Evolutionary conservation across 2,113 vertebrate species (phyloP), one percentile per base, ranked within the genome.

Genomic region (Neomonachus schauinslandi): DNA sequence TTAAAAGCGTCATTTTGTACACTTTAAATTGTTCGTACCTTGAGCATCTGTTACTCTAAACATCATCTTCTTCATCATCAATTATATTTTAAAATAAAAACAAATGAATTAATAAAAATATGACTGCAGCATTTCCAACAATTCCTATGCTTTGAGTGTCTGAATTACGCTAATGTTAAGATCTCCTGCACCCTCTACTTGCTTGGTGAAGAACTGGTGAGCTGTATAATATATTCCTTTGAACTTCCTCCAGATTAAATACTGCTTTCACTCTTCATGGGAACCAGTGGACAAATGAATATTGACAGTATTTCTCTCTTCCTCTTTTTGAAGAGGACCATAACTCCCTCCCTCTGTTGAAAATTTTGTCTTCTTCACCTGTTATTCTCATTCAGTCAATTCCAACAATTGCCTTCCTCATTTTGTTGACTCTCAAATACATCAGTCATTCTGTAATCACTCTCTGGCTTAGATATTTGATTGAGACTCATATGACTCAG

Each of bases 81-180:
- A 24, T 67, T 89, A 13, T 24, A 71, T 53, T 67, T 87, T 86
- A 57, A 88, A 57, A 57, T 86, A 57, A 81, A 88, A 91, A 81
- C 28, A 74, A 90, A 72, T 49, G 53, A 63, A 36, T 24, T 1
- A 87, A 83, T 65, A 39, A 39, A 49, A 81, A 72, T 63, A 22
- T 28, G 51, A 83, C 2, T 28, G 55, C 46, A 67, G 12, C 14
- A 46, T 84, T 42, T 91, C 36, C 26, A 69, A 14, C 4, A 76
- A 42, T 4, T 67, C 49, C n/a, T 91, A 31, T 1, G 51, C 4
- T 31, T 57, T 33, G 12, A n/a, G 9, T 33, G 24, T 79, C 39
- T 69, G 21, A 84, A 39, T 42, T 24, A 42, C 33, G 36, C 22
- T 24, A 77, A 36, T 57, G 26, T 28, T 91, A 31, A 36, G 11